Evolutionary conservation across 2,113 vertebrate species (phyloP), one percentile per base, ranked within the genome.

Genomic region (Tetrao urogallus): DNA sequence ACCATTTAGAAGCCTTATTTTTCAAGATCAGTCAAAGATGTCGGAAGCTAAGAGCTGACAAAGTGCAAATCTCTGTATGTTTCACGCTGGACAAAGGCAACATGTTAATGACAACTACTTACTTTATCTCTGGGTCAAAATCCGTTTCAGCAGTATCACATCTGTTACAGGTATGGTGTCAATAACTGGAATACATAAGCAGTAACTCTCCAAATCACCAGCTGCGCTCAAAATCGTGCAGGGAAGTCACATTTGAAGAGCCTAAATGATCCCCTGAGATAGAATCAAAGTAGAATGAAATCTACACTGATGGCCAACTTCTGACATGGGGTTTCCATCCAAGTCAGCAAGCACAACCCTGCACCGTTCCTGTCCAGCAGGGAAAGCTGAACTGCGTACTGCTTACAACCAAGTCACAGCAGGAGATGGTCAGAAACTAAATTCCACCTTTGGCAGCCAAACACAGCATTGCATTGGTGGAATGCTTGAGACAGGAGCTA

Each of bases 121-220:
- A 57, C 89, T 92, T 94, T 86, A 95, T 88, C 92, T 72, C 74
- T 76, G 82, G 89, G 91, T 92, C 91, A 97, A 97, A 96, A 93
- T 83, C 92, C 88, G 96, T 93, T 95, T 87, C 76, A 92, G 77
- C 85, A 90, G 60, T 45, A 84, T 80, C 90, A 95, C 86, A 94
- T 19, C 74, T 89, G 93, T 94, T 89, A 93, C 87, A 92, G 94
- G 77, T 92, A 58, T 2, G 69, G 48, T 60, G 92, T 93, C 92
- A 79, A 52, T 90, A 93, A 72, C 85, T 63, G 47, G 34, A 85
- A 81, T 76, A 70, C 42, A 67, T 32, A 75, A 86, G 65, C 61
- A 75, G 2, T 40, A 80, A 85, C 84, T 61, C 94, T 83, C 82
- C 77, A 64, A 69, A 84, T 65, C 89, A 73, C 0, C 4, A 61